phyloP scores from a whole-genome alignment of 2,888 invertebrate species.

The Coelinius sp. region DNA sequence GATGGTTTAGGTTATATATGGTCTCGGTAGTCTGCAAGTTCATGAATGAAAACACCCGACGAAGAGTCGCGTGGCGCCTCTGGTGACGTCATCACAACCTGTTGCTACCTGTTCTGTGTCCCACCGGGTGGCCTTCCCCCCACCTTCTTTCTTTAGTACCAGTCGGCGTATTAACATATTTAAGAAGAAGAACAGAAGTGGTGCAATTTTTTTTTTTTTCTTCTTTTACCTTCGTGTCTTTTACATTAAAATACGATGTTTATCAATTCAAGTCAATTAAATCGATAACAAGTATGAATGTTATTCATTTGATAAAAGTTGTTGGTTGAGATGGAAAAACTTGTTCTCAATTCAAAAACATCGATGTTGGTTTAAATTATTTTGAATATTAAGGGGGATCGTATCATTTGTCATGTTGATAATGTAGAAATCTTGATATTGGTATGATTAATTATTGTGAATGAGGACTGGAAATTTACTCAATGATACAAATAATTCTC shows the following conservation, averaged over 20 bases:
- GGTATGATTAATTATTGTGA: no score
- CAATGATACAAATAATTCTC: no score
- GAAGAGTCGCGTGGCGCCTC: conserved; percentile 67
- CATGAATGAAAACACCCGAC: conserved; percentile 64
- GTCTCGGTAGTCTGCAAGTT: conserved; percentile 35
- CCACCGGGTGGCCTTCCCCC: conserved; percentile 40
- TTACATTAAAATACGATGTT: conserved; percentile 6
- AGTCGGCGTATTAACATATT: conserved; percentile 9
- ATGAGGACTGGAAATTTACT: no score
- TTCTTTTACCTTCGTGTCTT: background rate
- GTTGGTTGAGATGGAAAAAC: background rate
- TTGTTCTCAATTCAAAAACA: background rate
- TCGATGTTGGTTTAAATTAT: background rate
- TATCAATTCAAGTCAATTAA: background rate
- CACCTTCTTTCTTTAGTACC: background rate
- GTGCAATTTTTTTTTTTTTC: background rate
- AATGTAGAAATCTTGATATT: background rate
- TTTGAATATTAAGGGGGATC: background rate
- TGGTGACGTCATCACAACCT: conserved; percentile 68
- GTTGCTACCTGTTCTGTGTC: conserved; percentile 62
- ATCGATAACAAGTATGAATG: conserved; percentile 3
- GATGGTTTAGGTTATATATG: conserved; percentile 13
- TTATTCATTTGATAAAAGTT: background rate
- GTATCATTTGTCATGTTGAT: background rate
- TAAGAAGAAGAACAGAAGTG: background rate